Evolutionary conservation across 2,797 vertebrate species (phyloP), one percentile per base, ranked within the genome.

Genomic region (Sciaenops ocellatus): DNA sequence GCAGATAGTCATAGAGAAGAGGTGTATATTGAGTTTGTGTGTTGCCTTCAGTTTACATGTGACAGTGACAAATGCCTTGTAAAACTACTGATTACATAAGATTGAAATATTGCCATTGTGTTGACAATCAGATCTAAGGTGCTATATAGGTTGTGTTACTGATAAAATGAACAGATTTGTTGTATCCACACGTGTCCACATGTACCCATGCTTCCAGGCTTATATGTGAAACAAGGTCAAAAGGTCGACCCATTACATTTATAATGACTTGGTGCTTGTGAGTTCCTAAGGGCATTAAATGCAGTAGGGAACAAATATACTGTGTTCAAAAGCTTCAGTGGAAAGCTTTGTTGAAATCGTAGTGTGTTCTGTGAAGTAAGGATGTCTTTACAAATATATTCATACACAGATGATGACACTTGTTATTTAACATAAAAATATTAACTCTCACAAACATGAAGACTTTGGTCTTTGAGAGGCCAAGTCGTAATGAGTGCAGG

Each of bases 181-280:
- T 18, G 8, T 24, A 28, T 69, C n/a, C 44, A 34, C 28, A 18
- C 2, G 18, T 44, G 1, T 18, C 2, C 52, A 12, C 52, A 12
- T 67, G 26, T 38, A 28, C 41, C 6, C 12, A 5, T 46, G 16
- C 13, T 57, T 62, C 41, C 34, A 55, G 18, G 22, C 22, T 26
- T 17, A 6, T 20, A 5, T 55, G 38, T 52, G 8, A 22, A 57
- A 8, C 18, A 68, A 65, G 34, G 48, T 79, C 44, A 82, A 73
- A 65, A 42, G 26, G 47, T 74, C 65, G 71, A n/a, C 34, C 38
- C 13, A 3, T 57, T 65, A 3, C 2, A 12, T 63, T 55, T 15
- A 47, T 54, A 42, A 18, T 51, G 46, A 26, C 6, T 44, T 47
- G n/a, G 54, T 18, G 48, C 9, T 46, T 50, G 11, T 38, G 41